Evolutionary conservation across 2,888 invertebrate genomes (phyloP).

Genomic region (Polyommatus iphigenia): DNA sequence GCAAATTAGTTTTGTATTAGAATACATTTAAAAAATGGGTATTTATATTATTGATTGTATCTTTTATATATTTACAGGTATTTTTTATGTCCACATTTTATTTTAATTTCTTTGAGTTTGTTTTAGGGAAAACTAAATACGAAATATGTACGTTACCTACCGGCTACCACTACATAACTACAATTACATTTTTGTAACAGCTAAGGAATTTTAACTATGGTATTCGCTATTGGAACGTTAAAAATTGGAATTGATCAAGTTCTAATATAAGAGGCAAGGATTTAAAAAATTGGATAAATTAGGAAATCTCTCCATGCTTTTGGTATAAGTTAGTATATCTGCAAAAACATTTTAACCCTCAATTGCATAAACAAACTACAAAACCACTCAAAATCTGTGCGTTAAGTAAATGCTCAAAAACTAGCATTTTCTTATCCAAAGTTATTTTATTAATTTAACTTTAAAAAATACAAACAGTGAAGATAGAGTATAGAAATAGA

Average conservation of each 20-base stretch:
- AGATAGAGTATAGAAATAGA: background rate
- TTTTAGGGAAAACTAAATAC: background rate
- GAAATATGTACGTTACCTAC: background rate
- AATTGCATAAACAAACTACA: background rate
- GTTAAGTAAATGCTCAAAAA: background rate
- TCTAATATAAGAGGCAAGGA: background rate
- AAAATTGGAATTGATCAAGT: background rate
- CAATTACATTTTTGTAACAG: background rate
- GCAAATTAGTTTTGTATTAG: background rate
- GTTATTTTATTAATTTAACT: background rate
- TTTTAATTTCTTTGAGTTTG: background rate
- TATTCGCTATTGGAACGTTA: background rate
- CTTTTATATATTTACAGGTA: background rate
- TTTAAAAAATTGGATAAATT: background rate
- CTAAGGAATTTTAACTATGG: background rate
- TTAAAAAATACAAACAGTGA: background rate
- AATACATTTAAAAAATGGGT: background rate
- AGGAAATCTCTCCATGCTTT: background rate
- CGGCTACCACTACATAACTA: background rate
- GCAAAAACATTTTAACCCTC: background rate
- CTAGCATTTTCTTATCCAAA: background rate
- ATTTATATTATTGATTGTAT: background rate
- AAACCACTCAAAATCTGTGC: background rate
- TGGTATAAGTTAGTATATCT: background rate
- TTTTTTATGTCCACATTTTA: background rate